A percentile compares a stretch with the other conserved stretches of the same genome.
phyloP scores from a whole-genome alignment of 2,113 vertebrate species.

The Scopus umbretta region DNA sequence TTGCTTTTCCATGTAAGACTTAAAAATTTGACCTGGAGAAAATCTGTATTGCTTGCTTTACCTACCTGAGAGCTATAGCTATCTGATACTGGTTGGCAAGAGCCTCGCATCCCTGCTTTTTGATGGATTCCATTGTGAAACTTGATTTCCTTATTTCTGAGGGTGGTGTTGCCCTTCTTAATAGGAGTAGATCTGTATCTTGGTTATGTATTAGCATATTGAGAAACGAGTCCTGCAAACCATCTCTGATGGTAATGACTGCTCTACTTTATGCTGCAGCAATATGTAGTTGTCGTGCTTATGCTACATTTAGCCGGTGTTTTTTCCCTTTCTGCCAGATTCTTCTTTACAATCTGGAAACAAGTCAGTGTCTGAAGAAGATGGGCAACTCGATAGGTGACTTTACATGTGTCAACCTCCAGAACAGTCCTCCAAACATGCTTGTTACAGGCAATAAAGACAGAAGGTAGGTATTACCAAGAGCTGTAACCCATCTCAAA shows the following conservation, averaged over 20 bases:
- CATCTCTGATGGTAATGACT: neutral
- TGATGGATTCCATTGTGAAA: neutral
- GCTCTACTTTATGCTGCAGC: neutral
- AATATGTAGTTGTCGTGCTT: fast-evolving
- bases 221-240: neutral
- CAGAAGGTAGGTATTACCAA: constrained; percentile 77
- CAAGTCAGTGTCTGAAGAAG: constrained; percentile 74
- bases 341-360: constrained; percentile 88
- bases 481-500: neutral
- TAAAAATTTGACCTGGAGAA: neutral
- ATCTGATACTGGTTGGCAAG: neutral
- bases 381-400: constrained; percentile 85
- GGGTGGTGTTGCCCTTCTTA: neutral
- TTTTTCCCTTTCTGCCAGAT: constrained; percentile 74
- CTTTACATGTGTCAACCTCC: constrained; percentile 89
- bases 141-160: neutral
- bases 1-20: neutral
- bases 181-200: neutral
- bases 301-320: neutral
- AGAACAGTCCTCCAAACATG: constrained; percentile 80
- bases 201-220: neutral
- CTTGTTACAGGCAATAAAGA: constrained; percentile 93
- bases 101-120: neutral
- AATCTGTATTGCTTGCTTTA: neutral
- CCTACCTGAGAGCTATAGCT: neutral